A percentile compares a stretch with the other conserved stretches of the same genome.
Evolutionary conservation across 2,113 vertebrate genomes (phyloP).

Genomic region (Melanostigma gelatinosum): DNA sequence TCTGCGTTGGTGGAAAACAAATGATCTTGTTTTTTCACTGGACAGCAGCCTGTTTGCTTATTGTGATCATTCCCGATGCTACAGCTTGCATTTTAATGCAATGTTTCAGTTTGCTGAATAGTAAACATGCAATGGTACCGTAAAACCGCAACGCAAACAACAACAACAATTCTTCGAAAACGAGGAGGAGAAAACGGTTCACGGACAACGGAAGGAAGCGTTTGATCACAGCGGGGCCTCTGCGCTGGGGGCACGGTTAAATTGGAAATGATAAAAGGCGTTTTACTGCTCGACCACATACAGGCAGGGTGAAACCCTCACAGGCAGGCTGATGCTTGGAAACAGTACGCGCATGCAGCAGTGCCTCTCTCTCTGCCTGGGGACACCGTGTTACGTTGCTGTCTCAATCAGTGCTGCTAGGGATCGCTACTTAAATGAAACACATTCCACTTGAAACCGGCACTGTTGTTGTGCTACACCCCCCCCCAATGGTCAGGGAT

Average conservation of each 20-base stretch:
- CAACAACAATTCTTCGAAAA: conserved; percentile 36
- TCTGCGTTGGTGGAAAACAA: conserved; percentile 13
- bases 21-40: conserved; percentile 16
- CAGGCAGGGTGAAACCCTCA: conserved; percentile 52
- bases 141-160: conserved; percentile 50
- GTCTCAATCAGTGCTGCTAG: conserved; percentile 60
- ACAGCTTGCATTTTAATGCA: neutral
- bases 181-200: conserved; percentile 39
- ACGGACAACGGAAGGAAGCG: conserved; percentile 33
- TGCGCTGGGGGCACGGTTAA: conserved; percentile 69
- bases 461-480: conserved; percentile 70
- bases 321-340: conserved; percentile 28
- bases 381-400: conserved; percentile 43
- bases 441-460: conserved; percentile 72
- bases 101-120: conserved; percentile 9
- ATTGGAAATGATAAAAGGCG: conserved; percentile 79
- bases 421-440: conserved; percentile 65
- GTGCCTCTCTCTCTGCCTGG: conserved; percentile 40
- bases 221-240: conserved; percentile 77
- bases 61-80: conserved; percentile 38
- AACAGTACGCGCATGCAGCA: conserved; percentile 46
- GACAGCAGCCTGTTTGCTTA: neutral
- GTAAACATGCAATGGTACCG: conserved; percentile 25
- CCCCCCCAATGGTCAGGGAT: conserved; percentile 32
- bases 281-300: conserved; percentile 76